These are phyloP conservation scores for Arrhopalites spinosus DNA, from an alignment of 2,888 invertebrate species.

Conservation along the genomic window DNA sequence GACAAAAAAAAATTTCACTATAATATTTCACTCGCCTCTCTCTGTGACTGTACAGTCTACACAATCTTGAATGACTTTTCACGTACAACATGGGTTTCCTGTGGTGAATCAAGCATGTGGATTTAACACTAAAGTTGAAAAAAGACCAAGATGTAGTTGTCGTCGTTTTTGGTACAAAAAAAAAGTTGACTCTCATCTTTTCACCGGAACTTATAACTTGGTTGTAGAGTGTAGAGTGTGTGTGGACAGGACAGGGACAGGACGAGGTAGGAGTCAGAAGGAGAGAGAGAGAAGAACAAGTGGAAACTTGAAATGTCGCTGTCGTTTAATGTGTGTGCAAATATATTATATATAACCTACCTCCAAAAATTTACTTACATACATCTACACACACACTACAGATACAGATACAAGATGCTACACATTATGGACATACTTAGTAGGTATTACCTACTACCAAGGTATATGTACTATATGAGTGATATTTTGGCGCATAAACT, in stretches of 20 bases:
- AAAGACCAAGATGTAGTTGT: background rate
- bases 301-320: constrained; percentile 10
- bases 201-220: constrained; percentile 14
- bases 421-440: too few species aligned
- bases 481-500: background rate
- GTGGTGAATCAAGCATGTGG: background rate
- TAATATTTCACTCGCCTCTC: background rate
- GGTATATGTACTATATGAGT: too few species aligned
- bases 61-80: background rate
- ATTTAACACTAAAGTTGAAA: background rate
- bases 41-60: background rate
- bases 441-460: too few species aligned
- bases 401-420: too few species aligned
- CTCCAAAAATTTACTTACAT: too few species aligned
- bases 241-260: background rate
- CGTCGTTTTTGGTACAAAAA: background rate
- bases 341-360: too few species aligned
- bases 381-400: too few species aligned
- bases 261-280: too few species aligned
- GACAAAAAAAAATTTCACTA: background rate
- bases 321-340: background rate
- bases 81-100: constrained; percentile 22
- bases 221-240: background rate
- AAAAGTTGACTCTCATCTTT: constrained; percentile 26
- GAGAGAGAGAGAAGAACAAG: background rate